Evolutionary conservation across 2,797 vertebrate species (phyloP).

Genomic region (Delichon dasypus): DNA sequence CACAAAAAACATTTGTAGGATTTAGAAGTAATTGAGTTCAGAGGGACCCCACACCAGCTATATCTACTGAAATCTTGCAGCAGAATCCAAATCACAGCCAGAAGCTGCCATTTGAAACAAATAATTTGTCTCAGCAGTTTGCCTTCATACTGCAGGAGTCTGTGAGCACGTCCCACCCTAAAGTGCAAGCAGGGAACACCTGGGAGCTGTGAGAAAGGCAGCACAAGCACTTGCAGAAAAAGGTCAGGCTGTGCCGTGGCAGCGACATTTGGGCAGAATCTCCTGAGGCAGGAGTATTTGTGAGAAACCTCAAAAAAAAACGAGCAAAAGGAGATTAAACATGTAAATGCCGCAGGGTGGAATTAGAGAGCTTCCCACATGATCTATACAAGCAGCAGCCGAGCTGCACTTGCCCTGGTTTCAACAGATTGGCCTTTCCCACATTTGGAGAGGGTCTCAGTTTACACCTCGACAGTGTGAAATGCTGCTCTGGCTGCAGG

Average conservation of each 20-base stretch:
- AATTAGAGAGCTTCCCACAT: not conserved
- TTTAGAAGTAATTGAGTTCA: not conserved
- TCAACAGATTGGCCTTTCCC: not conserved
- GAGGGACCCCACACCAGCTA: not conserved
- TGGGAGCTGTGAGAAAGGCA: not conserved
- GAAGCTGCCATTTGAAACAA: not conserved
- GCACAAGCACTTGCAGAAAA: conserved; percentile 5
- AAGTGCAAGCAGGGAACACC: not conserved
- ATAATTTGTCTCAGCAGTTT: not conserved
- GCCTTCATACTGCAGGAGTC: not conserved
- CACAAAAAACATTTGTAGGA: not conserved
- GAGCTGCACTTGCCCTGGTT: not conserved
- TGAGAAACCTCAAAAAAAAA: not conserved
- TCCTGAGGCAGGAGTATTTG: not conserved
- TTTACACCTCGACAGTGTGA: not conserved
- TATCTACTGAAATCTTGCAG: not conserved
- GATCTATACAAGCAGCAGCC: not conserved
- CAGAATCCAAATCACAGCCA: not conserved
- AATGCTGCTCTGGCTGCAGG: not conserved
- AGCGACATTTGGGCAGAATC: not conserved
- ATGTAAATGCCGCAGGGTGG: not conserved
- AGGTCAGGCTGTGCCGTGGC: not conserved
- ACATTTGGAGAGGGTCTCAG: not conserved
- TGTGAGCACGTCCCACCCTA: not conserved
- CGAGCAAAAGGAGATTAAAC: conserved; percentile 29